phyloP scores from a whole-genome alignment of 1,140 invertebrate species.

The Caenorhabditis elegans region WBcel235 BX284604.4:7450501-7451000 shows the following conservation, averaged over 20 bases:
- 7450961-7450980: no score
- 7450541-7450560: neutral
- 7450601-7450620: constrained; percentile 65
- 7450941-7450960: no score
- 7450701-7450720: constrained; percentile 34
- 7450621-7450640: constrained; percentile 69
- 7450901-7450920: neutral
- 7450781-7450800: constrained; percentile 75
- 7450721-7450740: neutral
- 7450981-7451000: neutral
- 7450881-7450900: constrained; percentile 24
- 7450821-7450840: constrained; percentile 78
- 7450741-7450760: constrained; percentile 76
- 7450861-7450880: constrained; percentile 40
- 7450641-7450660: constrained; percentile 69
- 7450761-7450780: constrained; percentile 77
- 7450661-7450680: constrained; percentile 71
- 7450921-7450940: no score
- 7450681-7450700: constrained; percentile 74
- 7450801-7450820: constrained; percentile 76
- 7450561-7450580: neutral
- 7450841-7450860: constrained; percentile 68
- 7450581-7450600: constrained; percentile 37
- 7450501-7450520: neutral
- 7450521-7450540: constrained; percentile 25